Evolutionary conservation across 2,797 vertebrate genomes (phyloP).

Genomic region (Rhynchonycteris naso): DNA sequence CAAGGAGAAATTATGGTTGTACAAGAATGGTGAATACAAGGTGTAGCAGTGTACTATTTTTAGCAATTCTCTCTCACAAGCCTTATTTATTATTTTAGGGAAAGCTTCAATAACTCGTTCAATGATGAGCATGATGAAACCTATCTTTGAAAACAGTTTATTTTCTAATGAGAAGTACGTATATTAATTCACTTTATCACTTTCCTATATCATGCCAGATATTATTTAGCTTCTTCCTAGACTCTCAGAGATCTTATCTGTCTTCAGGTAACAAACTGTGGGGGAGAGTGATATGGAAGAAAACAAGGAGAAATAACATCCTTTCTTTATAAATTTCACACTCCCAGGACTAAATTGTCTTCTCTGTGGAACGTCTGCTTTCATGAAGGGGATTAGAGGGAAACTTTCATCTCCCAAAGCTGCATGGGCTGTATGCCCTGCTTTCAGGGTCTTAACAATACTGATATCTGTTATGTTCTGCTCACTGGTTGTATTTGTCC

Average conservation of each 20-base stretch:
- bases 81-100: neutral
- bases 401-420: conserved; percentile 53
- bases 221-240: conserved; percentile 6
- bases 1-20: neutral
- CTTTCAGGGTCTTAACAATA: conserved; percentile 40
- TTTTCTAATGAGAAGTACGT: neutral
- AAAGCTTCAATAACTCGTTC: neutral
- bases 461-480: conserved; percentile 11
- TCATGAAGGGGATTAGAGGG: conserved; percentile 58
- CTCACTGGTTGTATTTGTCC: conserved; percentile 41
- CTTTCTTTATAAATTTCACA: conserved; percentile 43
- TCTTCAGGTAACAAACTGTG: neutral
- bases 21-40: neutral
- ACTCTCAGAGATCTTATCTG: neutral
- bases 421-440: neutral
- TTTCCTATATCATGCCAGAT: neutral
- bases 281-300: neutral
- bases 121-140: neutral
- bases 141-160: neutral
- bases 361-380: conserved; percentile 54
- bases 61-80: neutral
- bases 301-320: conserved; percentile 33
- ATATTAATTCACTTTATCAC: conserved; percentile 1
- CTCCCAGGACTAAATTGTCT: conserved; percentile 31
- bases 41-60: neutral